Evolutionary conservation across 2,888 invertebrate species (phyloP).

Genomic region (Acrobasis repandana): DNA sequence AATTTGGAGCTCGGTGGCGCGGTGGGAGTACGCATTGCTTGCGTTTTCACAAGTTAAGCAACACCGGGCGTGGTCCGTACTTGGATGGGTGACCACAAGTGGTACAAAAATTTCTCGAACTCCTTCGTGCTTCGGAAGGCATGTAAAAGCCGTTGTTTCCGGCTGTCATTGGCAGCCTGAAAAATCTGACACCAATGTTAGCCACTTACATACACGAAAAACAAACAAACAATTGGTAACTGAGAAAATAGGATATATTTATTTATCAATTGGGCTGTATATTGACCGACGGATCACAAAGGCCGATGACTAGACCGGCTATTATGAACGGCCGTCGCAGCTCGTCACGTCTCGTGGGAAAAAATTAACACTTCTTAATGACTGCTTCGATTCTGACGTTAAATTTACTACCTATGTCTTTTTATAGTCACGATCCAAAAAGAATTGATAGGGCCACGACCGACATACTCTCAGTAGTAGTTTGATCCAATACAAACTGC

Average conservation of each 20-base stretch:
- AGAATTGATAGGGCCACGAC: background rate
- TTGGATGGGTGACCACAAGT: too few relatives aligned
- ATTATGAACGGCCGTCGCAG: constrained; percentile 36
- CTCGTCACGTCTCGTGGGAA: constrained; percentile 45
- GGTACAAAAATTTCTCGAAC: too few relatives aligned
- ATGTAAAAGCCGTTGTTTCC: too few relatives aligned
- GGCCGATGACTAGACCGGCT: constrained; percentile 39
- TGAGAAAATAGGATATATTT: background rate
- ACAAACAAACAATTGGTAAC: too few relatives aligned
- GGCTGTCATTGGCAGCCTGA: too few relatives aligned
- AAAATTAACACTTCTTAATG: constrained; percentile 32
- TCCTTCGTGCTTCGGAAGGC: too few relatives aligned
- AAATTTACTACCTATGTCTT: constrained; percentile 12
- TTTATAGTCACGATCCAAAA: constrained; percentile 15
- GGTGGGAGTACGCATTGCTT: too few relatives aligned
- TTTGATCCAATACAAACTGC: background rate
- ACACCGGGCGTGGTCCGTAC: too few relatives aligned
- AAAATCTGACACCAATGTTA: too few relatives aligned
- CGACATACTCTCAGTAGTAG: background rate
- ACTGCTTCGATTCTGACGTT: constrained; percentile 15
- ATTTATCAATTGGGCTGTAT: background rate
- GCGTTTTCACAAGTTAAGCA: too few relatives aligned
- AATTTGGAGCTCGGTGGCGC: too few relatives aligned
- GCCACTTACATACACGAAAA: too few relatives aligned
- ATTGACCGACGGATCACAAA: constrained; percentile 30